These are phyloP conservation scores for Thymelicus acteon DNA, from an alignment of 2,888 invertebrate species.

Conservation along the genomic window DNA sequence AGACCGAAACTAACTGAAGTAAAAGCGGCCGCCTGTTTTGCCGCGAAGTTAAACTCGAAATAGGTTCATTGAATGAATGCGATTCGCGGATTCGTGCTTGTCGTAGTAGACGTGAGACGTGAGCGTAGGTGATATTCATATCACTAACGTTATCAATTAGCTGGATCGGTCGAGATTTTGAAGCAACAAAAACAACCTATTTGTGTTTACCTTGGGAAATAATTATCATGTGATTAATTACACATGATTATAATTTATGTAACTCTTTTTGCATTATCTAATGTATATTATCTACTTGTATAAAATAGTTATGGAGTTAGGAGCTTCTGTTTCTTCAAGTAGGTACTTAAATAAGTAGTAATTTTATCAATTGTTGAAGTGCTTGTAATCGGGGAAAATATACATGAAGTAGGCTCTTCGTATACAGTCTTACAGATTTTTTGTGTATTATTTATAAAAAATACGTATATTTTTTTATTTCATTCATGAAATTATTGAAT, in stretches of 20 bases:
- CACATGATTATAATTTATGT: conserved; percentile 40
- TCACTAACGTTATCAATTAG: conserved; percentile 46
- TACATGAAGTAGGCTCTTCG: background rate
- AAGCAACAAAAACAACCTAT: conserved; percentile 30
- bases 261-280: conserved; percentile 22
- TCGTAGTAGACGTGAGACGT: background rate
- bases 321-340: no score
- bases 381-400: no score
- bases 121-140: conserved; percentile 49
- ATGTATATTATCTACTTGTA: background rate
- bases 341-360: no score
- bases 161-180: conserved; percentile 41
- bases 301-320: background rate
- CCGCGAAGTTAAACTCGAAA: conserved; percentile 61
- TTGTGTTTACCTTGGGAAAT: conserved; percentile 43
- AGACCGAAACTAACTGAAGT: conserved; percentile 63
- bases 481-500: no score
- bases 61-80: conserved; percentile 67
- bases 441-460: no score
- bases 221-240: conserved; percentile 44
- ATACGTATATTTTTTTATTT: no score
- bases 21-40: conserved; percentile 48
- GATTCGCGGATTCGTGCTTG: conserved; percentile 61
- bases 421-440: no score
- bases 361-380: no score